Evolutionary conservation across 1,140 invertebrate genomes (phyloP).

Genomic region (Drosophila virilis): DNA sequence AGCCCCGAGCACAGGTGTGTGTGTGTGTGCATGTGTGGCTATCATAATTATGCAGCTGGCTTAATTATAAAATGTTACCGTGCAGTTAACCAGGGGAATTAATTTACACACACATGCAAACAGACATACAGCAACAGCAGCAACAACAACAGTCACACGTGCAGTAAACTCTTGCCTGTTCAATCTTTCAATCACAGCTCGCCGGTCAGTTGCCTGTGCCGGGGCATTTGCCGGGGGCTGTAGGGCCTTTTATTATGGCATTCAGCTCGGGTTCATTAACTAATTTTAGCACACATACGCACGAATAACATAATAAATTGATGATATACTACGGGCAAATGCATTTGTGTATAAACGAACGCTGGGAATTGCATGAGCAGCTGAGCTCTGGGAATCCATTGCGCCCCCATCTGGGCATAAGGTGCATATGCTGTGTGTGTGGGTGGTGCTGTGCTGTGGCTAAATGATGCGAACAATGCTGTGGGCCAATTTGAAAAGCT

Average conservation of each 20-base stretch:
- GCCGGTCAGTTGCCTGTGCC: slow-evolving; percentile 36
- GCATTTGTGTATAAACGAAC: slow-evolving; percentile 10
- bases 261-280: slow-evolving; percentile 73
- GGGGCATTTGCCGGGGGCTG: slow-evolving; percentile 9
- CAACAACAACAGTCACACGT: slow-evolving; percentile 38
- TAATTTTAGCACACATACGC: slow-evolving; percentile 68
- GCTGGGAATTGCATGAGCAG: slow-evolving; percentile 26
- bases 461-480: slow-evolving; percentile 42
- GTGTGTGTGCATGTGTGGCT: slow-evolving; percentile 38
- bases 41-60: slow-evolving; percentile 80
- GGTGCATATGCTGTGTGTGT: neutral
- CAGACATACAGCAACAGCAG: neutral
- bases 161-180: slow-evolving; percentile 26
- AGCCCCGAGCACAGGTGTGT: slow-evolving; percentile 19
- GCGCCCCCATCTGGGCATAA: neutral
- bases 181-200: slow-evolving; percentile 71
- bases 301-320: slow-evolving; percentile 77
- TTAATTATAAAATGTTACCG: slow-evolving; percentile 81
- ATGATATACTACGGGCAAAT: slow-evolving; percentile 37
- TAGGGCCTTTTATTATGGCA: slow-evolving; percentile 58
- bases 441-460: slow-evolving; percentile 1
- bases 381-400: slow-evolving; percentile 1
- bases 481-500: slow-evolving; percentile 28
- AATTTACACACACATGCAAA: slow-evolving; percentile 54
- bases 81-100: slow-evolving; percentile 80